These are phyloP conservation scores for Monarcha castaneiventris DNA, from an alignment of 2,113 vertebrate species.

Conservation along the genomic window DNA sequence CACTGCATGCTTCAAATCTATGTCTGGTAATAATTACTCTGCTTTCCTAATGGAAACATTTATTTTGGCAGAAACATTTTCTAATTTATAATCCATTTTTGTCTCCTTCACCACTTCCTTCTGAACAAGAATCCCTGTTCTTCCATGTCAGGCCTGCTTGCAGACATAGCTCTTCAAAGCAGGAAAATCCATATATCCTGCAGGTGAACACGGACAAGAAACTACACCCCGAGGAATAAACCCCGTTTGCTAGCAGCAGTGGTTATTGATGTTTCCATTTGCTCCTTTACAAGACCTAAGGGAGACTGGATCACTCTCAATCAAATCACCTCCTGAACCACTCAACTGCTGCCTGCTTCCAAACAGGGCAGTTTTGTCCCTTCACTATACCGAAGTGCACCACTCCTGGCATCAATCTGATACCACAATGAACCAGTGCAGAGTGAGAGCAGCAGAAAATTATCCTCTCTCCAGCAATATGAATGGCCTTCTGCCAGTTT, in stretches of 20 bases:
- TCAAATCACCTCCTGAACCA: neutral
- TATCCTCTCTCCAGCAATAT: neutral
- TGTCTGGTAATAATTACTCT: neutral
- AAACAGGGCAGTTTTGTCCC: neutral
- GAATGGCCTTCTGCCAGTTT: neutral
- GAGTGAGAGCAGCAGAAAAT: neutral
- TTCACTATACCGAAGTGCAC: neutral
- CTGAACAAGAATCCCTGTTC: neutral
- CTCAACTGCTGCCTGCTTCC: neutral
- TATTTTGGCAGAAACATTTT: conserved; percentile 1
- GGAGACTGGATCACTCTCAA: neutral
- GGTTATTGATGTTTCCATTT: neutral
- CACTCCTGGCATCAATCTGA: neutral
- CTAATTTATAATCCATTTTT: neutral
- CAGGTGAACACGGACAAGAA: neutral
- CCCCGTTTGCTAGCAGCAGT: neutral
- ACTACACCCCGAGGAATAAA: neutral
- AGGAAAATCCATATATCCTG: neutral
- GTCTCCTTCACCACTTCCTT: neutral
- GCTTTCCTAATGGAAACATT: neutral
- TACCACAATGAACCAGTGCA: neutral
- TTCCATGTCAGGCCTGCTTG: neutral
- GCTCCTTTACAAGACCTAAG: neutral
- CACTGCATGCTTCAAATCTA: neutral
- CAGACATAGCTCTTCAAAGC: neutral